Evolutionary conservation across 2,888 invertebrate genomes (phyloP), one percentile per base, ranked within the genome.

Genomic region (Polia nebulosa): DNA sequence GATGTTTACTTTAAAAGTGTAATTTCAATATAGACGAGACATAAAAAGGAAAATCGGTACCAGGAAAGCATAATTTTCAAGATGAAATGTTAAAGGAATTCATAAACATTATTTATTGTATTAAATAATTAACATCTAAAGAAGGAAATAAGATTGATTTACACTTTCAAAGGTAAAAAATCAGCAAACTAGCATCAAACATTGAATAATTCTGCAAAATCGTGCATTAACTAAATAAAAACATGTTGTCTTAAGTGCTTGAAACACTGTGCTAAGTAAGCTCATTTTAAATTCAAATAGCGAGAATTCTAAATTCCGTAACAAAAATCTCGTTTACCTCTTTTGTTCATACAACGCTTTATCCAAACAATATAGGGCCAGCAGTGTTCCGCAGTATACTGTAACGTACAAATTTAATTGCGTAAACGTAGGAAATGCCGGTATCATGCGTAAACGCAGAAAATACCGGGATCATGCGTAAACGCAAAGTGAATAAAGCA

Each of bases 141-240:
- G 13, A 22, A 41, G 20, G 2, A 41, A 61, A 41, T 17, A 36
- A 52, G n/a, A 51, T 29, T 27, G 11, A 34, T 22, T 34, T 9
- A 60, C 5, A 65, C n/a, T 39, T 13, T 59, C 29, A 32, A 75
- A 76, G 51, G 39, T 22, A 25, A 51, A 60, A 65, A 72, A 81
- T 66, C 82, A 85, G 87, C 53, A 77, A 82, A 77, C 77, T 75
- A 82, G 81, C 71, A 34, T 81, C 51, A 76, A 83, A 77, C 76
- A 69, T 61, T 72, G 82, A 81, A 84, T 75, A 82, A 76, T 78
- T 83, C 75, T 72, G 76, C 45, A 69, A 51, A 62, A 59, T 70
- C 62, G 72, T 76, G 70, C 60, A 67, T 27, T 58, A 61, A 82
- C 51, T 64, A 69, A 75, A 51, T 53, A 62, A 27, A 71, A 62